phyloP scores from a whole-genome alignment of 2,888 invertebrate species.

The Drosophila formosana region DNA sequence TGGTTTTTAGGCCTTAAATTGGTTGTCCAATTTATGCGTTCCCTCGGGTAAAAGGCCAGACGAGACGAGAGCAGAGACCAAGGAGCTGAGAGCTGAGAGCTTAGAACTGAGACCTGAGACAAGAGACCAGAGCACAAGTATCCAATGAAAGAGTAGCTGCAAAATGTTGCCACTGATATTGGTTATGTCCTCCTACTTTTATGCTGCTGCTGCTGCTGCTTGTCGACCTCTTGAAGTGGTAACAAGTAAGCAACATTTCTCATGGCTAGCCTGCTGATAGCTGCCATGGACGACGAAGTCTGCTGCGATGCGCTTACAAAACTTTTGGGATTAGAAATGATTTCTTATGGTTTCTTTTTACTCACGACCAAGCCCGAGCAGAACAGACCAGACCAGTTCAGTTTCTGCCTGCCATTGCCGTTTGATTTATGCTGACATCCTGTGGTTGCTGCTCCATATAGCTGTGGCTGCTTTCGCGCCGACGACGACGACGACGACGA shows the following conservation, averaged over 20 bases:
- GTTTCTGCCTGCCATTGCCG: slow-evolving; percentile 49
- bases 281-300: slow-evolving; percentile 36
- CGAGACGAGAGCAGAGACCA: slow-evolving; percentile 12
- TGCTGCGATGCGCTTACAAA: slow-evolving; percentile 53
- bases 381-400: slow-evolving; percentile 18
- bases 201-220: background rate
- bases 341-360: slow-evolving; percentile 66
- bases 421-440: slow-evolving; percentile 83
- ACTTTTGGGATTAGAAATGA: slow-evolving; percentile 80
- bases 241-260: slow-evolving; percentile 67
- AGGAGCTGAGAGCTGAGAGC: background rate
- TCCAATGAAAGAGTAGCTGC: slow-evolving; percentile 24
- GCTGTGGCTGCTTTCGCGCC: slow-evolving; percentile 28
- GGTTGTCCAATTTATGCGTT: slow-evolving; percentile 78
- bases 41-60: slow-evolving; percentile 47
- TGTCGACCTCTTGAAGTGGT: slow-evolving; percentile 39
- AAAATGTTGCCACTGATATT: slow-evolving; percentile 48
- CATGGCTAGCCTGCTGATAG: slow-evolving; percentile 64
- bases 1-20: slow-evolving; percentile 80
- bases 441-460: slow-evolving; percentile 46
- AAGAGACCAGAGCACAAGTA: slow-evolving; percentile 2
- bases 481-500: slow-evolving; percentile 13
- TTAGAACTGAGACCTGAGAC: background rate
- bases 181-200: slow-evolving; percentile 9
- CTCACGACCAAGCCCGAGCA: background rate